These are phyloP conservation scores for Holcopasites calliopsidis DNA, from an alignment of 1,140 invertebrate species.

Conservation along the genomic window DNA sequence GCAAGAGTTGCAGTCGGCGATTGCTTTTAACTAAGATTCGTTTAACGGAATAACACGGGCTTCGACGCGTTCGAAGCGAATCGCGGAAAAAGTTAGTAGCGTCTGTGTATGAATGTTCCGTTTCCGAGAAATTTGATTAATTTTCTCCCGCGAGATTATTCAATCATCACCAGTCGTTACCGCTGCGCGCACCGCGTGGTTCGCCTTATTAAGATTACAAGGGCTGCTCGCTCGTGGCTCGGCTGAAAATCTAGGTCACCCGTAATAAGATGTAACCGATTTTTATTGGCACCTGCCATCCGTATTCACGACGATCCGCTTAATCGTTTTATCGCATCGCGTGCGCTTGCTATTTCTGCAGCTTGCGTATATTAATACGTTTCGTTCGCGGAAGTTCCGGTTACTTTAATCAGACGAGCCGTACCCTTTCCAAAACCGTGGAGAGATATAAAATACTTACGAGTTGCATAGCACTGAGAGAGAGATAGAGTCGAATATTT, in stretches of 20 bases:
- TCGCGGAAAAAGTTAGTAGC: slow-evolving; percentile 5
- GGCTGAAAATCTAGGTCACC: slow-evolving; percentile 41
- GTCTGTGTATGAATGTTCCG: slow-evolving; percentile 10
- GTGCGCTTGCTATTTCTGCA: slow-evolving; percentile 11
- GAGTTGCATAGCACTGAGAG: no score
- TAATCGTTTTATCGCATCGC: slow-evolving; percentile 36
- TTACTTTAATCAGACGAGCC: neutral
- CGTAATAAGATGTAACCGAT: slow-evolving; percentile 52
- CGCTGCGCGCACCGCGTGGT: slow-evolving; percentile 1
- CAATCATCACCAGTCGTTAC: slow-evolving; percentile 29
- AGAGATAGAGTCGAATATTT: no score
- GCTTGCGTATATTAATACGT: slow-evolving; percentile 13
- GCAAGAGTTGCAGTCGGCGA: neutral
- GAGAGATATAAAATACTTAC: no score
- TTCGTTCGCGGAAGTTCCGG: slow-evolving; percentile 9
- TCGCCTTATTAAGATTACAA: slow-evolving; percentile 48
- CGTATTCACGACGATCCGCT: slow-evolving; percentile 24
- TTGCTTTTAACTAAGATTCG: neutral
- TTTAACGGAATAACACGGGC: neutral
- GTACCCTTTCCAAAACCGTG: neutral
- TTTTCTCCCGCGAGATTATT: slow-evolving; percentile 34
- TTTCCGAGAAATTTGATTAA: slow-evolving; percentile 11
- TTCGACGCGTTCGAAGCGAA: slow-evolving; percentile 8
- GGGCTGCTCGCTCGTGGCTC: slow-evolving; percentile 4
- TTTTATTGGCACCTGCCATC: slow-evolving; percentile 56